Percentiles rank a stretch among this genome's conserved stretches.
Evolutionary conservation across 2,113 vertebrate species (phyloP).

Genomic region (Embiotoca jacksoni): DNA sequence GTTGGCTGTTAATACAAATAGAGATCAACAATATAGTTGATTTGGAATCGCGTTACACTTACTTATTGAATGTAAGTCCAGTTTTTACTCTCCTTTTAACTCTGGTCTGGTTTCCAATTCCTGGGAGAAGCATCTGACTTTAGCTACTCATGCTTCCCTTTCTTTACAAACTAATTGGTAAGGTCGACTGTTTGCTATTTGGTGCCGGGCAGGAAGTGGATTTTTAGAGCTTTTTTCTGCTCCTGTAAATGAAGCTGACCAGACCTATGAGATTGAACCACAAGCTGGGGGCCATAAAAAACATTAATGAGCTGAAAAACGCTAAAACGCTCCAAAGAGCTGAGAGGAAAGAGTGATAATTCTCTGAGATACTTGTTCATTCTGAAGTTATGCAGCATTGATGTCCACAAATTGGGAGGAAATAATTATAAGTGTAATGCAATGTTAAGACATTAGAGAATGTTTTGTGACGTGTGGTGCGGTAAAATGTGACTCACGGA

Average conservation of each 20-base stretch:
- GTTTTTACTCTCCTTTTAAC: no score
- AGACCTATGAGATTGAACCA: neutral
- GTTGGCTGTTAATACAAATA: no score
- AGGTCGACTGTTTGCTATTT: neutral
- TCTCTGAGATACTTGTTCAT: neutral
- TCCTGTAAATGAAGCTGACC: neutral
- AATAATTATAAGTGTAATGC: conserved; percentile 23
- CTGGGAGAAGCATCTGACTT: neutral
- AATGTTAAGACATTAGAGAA: conserved; percentile 11
- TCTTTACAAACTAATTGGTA: neutral
- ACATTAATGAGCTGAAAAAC: no score
- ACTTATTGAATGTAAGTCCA: no score
- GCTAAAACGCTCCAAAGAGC: no score
- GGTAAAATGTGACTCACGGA: conserved; percentile 54
- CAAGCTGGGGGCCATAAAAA: neutral
- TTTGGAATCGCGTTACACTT: no score
- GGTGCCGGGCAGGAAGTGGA: neutral
- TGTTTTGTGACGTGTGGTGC: conserved; percentile 27
- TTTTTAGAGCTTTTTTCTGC: neutral
- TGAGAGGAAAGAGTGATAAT: no score
- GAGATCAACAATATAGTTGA: no score
- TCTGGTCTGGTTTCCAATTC: neutral
- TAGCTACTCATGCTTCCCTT: neutral
- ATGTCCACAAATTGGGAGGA: conserved; percentile 12
- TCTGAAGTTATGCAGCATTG: neutral